Evolutionary conservation across 2,888 invertebrate species (phyloP).

Genomic region (Eupithecia dodoneata): DNA sequence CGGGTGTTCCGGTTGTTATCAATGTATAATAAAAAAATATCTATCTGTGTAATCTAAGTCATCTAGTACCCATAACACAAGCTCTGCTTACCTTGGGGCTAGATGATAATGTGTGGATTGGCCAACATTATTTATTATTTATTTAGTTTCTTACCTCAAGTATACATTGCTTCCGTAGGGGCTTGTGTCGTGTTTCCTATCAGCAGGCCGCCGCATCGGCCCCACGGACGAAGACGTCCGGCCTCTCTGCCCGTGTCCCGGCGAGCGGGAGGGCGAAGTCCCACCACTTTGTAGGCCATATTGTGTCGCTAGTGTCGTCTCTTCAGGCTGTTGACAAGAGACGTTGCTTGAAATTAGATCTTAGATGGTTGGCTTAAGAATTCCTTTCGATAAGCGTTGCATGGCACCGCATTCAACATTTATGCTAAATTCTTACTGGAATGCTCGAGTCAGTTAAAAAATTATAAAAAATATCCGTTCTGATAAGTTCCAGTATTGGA

Average conservation of each 20-base stretch:
- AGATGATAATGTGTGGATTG: no score
- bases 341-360: not conserved
- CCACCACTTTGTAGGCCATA: conserved; percentile 72
- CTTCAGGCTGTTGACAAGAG: conserved; percentile 75
- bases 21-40: no score
- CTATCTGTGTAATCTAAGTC: no score
- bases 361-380: not conserved
- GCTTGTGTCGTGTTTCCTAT: conserved; percentile 92
- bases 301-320: conserved; percentile 69
- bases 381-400: not conserved
- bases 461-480: not conserved
- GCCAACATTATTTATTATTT: no score
- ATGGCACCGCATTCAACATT: not conserved
- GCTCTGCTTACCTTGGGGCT: no score
- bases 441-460: not conserved
- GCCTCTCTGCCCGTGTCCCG: conserved; percentile 73
- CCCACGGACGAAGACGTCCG: conserved; percentile 84
- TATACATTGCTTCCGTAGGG: conserved; percentile 91
- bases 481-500: not conserved
- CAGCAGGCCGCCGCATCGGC: conserved; percentile 91
- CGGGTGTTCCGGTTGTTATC: no score
- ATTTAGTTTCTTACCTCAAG: conserved; percentile 67
- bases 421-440: not conserved
- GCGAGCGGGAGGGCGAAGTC: conserved; percentile 71
- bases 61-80: no score